Conservation (phyloP, 2,888 invertebrate genomes). For the Chesias legatella region DNA sequence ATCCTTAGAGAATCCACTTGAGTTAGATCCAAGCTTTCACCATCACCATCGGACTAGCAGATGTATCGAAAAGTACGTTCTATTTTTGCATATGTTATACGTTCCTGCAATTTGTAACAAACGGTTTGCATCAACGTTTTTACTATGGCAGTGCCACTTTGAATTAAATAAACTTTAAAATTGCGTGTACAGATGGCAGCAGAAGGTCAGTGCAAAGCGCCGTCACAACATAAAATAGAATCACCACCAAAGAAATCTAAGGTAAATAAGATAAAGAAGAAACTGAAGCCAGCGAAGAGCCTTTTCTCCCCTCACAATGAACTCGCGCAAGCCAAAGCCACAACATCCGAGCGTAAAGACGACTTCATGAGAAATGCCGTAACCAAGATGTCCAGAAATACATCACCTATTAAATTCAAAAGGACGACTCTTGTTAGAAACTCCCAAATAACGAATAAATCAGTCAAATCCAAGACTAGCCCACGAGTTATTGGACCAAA, state of each 20-base stretch:
- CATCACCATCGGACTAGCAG: no score
- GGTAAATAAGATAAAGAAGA: slow-evolving; percentile 30
- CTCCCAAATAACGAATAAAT: slow-evolving; percentile 11
- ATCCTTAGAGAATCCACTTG: not conserved
- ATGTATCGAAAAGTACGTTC: no score
- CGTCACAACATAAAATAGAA: slow-evolving; percentile 18
- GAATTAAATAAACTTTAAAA: no score
- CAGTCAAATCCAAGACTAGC: slow-evolving; percentile 13
- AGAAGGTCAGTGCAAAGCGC: slow-evolving; percentile 23
- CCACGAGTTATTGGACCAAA: slow-evolving; percentile 3
- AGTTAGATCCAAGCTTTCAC: no score
- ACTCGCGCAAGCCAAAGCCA: slow-evolving; percentile 19
- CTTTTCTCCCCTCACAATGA: slow-evolving; percentile 24
- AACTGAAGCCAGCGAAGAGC: slow-evolving; percentile 38
- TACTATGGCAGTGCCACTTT: no score
- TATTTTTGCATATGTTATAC: no score
- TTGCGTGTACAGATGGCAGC: slow-evolving; percentile 32
- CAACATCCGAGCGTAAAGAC: slow-evolving; percentile 31
- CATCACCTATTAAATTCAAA: slow-evolving; percentile 30
- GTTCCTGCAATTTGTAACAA: no score
- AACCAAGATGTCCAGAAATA: slow-evolving; percentile 28
- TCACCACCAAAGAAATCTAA: slow-evolving; percentile 33
- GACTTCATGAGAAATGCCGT: slow-evolving; percentile 12
- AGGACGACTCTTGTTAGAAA: slow-evolving; percentile 15
- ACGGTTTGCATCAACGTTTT: no score